These are phyloP conservation scores for Calliopsis andreniformis DNA, from an alignment of 1,140 invertebrate species.

Conservation along the genomic window DNA sequence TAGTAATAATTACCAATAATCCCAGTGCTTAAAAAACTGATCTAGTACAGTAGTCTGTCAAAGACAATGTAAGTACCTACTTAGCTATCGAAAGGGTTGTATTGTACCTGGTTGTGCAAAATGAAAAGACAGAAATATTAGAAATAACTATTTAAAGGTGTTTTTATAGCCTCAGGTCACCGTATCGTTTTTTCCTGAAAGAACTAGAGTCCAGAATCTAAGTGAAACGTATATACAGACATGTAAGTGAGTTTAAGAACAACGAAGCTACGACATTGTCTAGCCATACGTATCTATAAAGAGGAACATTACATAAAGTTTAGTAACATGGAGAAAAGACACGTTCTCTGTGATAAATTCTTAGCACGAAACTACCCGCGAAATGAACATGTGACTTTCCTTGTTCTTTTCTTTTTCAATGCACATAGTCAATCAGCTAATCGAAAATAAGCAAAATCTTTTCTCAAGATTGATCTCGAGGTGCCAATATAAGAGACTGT, in stretches of 20 bases:
- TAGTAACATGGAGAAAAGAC: conserved; percentile 11
- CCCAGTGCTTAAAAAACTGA: too few relatives aligned
- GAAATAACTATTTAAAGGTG: neutral
- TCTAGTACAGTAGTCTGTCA: too few relatives aligned
- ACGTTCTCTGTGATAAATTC: conserved; percentile 9
- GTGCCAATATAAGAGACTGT: too few relatives aligned
- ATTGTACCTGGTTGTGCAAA: too few relatives aligned
- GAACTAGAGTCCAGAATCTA: conserved; percentile 32
- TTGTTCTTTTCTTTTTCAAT: neutral
- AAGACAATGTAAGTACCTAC: too few relatives aligned
- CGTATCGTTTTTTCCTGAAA: conserved; percentile 48
- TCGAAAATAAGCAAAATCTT: too few relatives aligned
- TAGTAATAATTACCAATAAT: too few relatives aligned
- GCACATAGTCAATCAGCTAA: too few relatives aligned
- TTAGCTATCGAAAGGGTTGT: too few relatives aligned
- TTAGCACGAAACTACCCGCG: conserved; percentile 28
- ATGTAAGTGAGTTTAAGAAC: conserved; percentile 39
- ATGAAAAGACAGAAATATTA: conserved; percentile 31
- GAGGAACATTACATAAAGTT: conserved; percentile 27
- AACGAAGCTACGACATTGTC: conserved; percentile 49
- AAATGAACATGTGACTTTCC: conserved; percentile 35
- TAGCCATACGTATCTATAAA: conserved; percentile 52
- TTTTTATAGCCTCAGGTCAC: conserved; percentile 10
- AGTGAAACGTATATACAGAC: conserved; percentile 53
- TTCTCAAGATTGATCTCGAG: too few relatives aligned